These are phyloP conservation scores for Coryphaenoides rupestris DNA, from an alignment of 2,113 vertebrate genomes.

Conservation along the genomic window DNA sequence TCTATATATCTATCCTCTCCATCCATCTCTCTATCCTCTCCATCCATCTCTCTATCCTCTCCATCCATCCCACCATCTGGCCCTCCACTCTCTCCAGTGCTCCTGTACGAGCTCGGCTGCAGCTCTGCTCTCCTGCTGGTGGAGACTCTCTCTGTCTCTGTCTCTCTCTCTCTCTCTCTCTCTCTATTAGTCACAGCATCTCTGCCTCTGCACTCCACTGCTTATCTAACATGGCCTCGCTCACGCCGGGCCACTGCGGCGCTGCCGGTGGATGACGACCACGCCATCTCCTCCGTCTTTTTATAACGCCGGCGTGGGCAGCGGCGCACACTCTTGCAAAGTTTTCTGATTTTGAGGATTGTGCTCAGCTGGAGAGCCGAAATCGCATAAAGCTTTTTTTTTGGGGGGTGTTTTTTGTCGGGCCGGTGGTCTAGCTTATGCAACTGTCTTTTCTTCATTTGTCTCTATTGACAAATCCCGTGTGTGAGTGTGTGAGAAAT, in stretches of 20 bases:
- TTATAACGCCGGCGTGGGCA: constrained; percentile 45
- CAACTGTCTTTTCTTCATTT: neutral
- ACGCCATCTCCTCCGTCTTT: constrained; percentile 41
- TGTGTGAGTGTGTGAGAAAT: neutral
- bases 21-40: too few species aligned
- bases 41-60: too few species aligned
- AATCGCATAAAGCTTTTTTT: constrained; percentile 14
- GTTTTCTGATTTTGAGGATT: constrained; percentile 35
- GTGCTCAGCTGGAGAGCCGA: constrained; percentile 31
- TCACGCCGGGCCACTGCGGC: constrained; percentile 30
- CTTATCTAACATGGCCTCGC: constrained; percentile 50
- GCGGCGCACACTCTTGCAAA: constrained; percentile 44
- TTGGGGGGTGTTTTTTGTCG: neutral
- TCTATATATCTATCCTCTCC: too few species aligned
- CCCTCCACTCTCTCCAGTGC: too few species aligned
- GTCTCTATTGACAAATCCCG: neutral
- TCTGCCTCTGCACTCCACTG: constrained; percentile 51
- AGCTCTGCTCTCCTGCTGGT: too few species aligned
- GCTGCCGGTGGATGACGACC: constrained; percentile 52
- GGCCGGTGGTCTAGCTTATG: neutral
- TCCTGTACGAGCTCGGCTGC: too few species aligned
- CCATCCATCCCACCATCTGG: too few species aligned
- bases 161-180: constrained; percentile 2
- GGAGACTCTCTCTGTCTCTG: too few species aligned
- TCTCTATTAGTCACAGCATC: constrained; percentile 28